These are phyloP conservation scores for Polia nebulosa DNA, from an alignment of 2,888 invertebrate species.

Conservation along the genomic window DNA sequence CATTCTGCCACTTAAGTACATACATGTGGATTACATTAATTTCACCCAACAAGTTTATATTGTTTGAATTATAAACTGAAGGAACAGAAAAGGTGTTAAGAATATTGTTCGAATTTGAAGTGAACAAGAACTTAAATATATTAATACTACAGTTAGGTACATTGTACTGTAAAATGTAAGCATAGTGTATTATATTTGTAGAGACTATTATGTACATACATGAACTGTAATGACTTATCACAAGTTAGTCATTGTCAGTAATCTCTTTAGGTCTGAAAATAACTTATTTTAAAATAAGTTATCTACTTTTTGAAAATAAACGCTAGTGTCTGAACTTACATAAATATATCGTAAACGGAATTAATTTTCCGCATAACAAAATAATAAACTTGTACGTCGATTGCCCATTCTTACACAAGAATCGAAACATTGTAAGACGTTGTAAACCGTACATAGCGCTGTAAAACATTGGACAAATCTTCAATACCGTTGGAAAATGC, in stretches of 20 bases:
- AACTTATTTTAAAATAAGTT: not conserved
- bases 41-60: constrained; percentile 44
- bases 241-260: no score
- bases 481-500: constrained; percentile 63
- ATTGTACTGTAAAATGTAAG: no score
- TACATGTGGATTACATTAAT: constrained; percentile 55
- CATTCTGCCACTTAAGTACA: constrained; percentile 53
- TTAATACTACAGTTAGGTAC: no score
- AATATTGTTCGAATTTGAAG: not conserved
- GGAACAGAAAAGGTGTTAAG: constrained; percentile 3
- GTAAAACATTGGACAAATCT: constrained; percentile 66
- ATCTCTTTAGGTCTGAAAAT: not conserved
- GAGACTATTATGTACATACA: no score
- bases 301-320: constrained; percentile 8
- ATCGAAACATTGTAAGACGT: constrained; percentile 56
- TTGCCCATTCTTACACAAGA: constrained; percentile 57
- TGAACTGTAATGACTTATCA: not conserved
- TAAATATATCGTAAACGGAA: constrained; percentile 21
- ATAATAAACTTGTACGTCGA: constrained; percentile 43
- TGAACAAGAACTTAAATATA: not conserved
- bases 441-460: constrained; percentile 57
- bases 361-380: constrained; percentile 43
- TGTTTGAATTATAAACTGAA: constrained; percentile 13
- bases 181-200: no score
- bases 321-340: not conserved